phyloP scores from a whole-genome alignment of 2,888 invertebrate species.

The Trimorus sp. region DNA sequence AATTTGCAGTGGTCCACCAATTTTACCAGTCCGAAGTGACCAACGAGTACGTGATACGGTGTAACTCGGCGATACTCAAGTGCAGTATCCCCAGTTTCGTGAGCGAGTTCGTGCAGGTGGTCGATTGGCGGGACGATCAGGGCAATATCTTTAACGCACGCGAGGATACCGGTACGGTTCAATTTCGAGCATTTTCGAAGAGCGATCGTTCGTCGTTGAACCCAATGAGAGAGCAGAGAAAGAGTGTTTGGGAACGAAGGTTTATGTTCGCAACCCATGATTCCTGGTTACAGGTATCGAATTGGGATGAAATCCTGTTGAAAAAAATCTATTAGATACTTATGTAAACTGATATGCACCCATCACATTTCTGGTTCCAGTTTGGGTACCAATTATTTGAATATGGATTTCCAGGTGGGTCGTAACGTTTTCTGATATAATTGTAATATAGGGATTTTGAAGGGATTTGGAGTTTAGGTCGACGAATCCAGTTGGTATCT shows the following conservation, averaged over 20 bases:
- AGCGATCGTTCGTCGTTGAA: constrained; percentile 59
- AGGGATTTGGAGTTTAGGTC: too few relatives aligned
- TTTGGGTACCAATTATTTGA: too few relatives aligned
- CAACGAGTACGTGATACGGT: constrained; percentile 94
- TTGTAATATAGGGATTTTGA: too few relatives aligned
- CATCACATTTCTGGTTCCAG: too few relatives aligned
- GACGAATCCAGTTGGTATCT: too few relatives aligned
- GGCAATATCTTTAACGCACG: constrained; percentile 81
- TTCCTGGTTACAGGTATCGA: too few relatives aligned
- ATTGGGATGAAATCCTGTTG: too few relatives aligned
- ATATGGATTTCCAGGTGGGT: too few relatives aligned
- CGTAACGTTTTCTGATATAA: too few relatives aligned
- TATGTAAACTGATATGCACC: too few relatives aligned
- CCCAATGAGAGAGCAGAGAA: constrained; percentile 10
- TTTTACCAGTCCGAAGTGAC: constrained; percentile 95
- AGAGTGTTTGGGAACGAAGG: too few relatives aligned
- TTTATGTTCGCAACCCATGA: constrained; percentile 59
- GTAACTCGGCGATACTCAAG: constrained; percentile 93
- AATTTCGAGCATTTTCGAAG: constrained; percentile 1
- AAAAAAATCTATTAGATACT: too few relatives aligned
- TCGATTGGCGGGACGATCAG: constrained; percentile 87
- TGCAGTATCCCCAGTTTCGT: constrained; percentile 96
- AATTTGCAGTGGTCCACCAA: constrained; percentile 90
- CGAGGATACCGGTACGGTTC: constrained; percentile 75
- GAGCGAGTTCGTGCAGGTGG: constrained; percentile 94